Conservation (phyloP, 2,888 invertebrate species). For the Bursaphelenchus okinawaensis region DNA sequence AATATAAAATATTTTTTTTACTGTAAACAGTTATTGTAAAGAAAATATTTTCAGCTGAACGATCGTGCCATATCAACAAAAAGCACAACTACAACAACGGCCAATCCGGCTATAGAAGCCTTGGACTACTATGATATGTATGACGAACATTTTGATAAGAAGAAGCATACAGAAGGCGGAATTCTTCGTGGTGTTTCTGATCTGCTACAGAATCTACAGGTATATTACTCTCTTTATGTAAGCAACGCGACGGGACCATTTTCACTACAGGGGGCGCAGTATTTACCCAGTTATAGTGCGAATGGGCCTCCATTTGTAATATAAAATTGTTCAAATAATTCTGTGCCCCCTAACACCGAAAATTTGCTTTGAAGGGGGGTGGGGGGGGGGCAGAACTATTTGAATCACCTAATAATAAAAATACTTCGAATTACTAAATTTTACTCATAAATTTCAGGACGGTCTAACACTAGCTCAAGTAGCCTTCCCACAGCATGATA, state of each 20-base stretch:
- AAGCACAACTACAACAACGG: constrained; percentile 8
- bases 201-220: constrained; percentile 33
- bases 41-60: background rate
- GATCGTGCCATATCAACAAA: background rate
- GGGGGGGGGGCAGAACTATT: too few relatives aligned
- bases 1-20: too few relatives aligned
- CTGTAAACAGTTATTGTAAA: too few relatives aligned
- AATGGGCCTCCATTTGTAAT: too few relatives aligned
- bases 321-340: background rate
- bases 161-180: constrained; percentile 32
- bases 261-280: too few relatives aligned
- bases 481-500: constrained; percentile 20
- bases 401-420: too few relatives aligned
- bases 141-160: constrained; percentile 39
- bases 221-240: background rate
- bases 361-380: too few relatives aligned
- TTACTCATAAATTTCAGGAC: constrained; percentile 28
- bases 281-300: too few relatives aligned
- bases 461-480: constrained; percentile 35
- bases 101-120: constrained; percentile 26
- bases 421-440: constrained; percentile 12
- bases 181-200: constrained; percentile 32
- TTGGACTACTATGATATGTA: constrained; percentile 40
- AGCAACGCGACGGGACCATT: too few relatives aligned
- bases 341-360: too few relatives aligned